phyloP scores from a whole-genome alignment of 2,113 vertebrate species.

The Psittacula cyanocephala region DNA sequence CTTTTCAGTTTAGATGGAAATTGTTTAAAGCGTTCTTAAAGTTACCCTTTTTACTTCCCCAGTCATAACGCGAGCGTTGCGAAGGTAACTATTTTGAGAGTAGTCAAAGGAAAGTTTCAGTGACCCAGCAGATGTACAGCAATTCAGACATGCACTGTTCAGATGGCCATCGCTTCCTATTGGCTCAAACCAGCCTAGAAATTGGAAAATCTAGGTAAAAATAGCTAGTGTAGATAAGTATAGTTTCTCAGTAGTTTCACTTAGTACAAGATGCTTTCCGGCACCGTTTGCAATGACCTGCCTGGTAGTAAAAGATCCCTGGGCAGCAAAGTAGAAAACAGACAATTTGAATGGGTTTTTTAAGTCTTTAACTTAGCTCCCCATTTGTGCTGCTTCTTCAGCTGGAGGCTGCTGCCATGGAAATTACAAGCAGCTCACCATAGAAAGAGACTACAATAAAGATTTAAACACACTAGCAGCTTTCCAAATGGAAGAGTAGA shows the following conservation, averaged over 20 bases:
- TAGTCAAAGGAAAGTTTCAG: conserved; percentile 44
- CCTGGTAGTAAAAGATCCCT: background rate
- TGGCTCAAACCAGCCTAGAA: background rate
- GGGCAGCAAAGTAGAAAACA: background rate
- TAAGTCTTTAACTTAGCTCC: background rate
- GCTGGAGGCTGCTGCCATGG: background rate
- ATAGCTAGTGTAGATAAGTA: background rate
- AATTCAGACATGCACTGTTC: background rate
- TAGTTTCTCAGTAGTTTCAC: conserved; percentile 17
- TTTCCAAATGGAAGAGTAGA: background rate
- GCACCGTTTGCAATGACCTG: background rate
- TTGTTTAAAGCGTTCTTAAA: background rate
- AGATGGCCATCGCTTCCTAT: background rate
- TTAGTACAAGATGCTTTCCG: background rate
- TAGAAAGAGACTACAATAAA: background rate
- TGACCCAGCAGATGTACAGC: conserved; percentile 17
- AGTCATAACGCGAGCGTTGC: background rate
- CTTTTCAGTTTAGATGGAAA: background rate
- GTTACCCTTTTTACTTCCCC: background rate
- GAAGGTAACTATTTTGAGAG: background rate
- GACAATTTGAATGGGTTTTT: background rate
- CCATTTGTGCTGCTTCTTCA: background rate
- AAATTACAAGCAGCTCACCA: background rate
- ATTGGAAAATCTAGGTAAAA: conserved; percentile 23
- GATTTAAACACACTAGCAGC: background rate